These are phyloP conservation scores for Euphydryas editha DNA, from an alignment of 2,888 invertebrate genomes.

Conservation along the genomic window DNA sequence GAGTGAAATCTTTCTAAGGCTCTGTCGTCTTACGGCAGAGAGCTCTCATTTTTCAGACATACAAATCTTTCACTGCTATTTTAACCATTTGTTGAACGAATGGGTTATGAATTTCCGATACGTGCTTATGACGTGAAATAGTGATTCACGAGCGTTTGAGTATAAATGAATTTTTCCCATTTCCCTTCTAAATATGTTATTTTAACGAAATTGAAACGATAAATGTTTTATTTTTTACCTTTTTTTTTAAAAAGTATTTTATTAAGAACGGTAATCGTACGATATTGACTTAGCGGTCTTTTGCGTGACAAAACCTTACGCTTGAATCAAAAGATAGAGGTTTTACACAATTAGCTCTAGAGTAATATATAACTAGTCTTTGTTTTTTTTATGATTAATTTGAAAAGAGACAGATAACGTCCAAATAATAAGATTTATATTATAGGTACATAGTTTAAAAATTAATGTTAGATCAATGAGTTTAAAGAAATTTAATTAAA, in stretches of 20 bases:
- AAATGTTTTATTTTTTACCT: not conserved
- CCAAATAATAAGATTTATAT: too few relatives aligned
- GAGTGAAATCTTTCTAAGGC: slow-evolving; percentile 30
- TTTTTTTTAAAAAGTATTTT: slow-evolving; percentile 3
- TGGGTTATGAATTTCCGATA: slow-evolving; percentile 41
- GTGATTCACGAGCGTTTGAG: slow-evolving; percentile 31
- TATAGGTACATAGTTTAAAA: too few relatives aligned
- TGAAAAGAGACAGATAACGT: too few relatives aligned
- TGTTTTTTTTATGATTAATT: too few relatives aligned
- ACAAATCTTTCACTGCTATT: slow-evolving; percentile 34
- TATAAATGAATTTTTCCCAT: slow-evolving; percentile 30
- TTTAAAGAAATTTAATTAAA: too few relatives aligned
- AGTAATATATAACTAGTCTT: too few relatives aligned
- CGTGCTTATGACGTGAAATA: slow-evolving; percentile 39
- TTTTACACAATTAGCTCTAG: too few relatives aligned
- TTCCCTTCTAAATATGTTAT: slow-evolving; percentile 23
- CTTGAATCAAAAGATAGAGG: not conserved
- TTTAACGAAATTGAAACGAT: slow-evolving; percentile 20
- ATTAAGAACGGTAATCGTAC: not conserved
- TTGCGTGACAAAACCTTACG: not conserved
- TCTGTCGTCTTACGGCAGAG: slow-evolving; percentile 20
- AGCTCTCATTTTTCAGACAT: slow-evolving; percentile 40
- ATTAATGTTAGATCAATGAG: too few relatives aligned
- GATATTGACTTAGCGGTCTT: not conserved
- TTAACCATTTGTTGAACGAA: slow-evolving; percentile 37